Conservation (phyloP, 1,140 invertebrate genomes). For the Glossosoma conforme region DNA sequence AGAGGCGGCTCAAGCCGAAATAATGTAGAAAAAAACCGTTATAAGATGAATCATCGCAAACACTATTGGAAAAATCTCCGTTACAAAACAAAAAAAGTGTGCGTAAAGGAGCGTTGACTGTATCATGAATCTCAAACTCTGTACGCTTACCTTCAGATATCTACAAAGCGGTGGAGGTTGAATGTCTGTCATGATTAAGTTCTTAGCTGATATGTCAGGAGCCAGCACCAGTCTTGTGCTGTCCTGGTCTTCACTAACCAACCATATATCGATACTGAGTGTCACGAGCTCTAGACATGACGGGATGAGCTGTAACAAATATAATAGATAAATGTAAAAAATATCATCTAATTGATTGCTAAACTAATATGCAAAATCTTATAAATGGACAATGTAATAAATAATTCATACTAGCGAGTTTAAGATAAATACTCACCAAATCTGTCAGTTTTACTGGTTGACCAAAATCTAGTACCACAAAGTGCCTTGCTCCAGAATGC, state of each 20-base stretch:
- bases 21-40: too few relatives aligned
- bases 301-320: constrained; percentile 63
- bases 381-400: too few relatives aligned
- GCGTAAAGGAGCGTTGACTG: too few relatives aligned
- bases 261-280: constrained; percentile 86
- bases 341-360: not conserved
- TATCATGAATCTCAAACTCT: not conserved
- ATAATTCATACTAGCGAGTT: too few relatives aligned
- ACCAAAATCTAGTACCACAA: constrained; percentile 88
- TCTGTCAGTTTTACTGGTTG: constrained; percentile 81
- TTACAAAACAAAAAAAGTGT: too few relatives aligned
- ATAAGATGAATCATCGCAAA: too few relatives aligned
- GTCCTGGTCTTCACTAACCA: constrained; percentile 76
- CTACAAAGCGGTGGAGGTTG: constrained; percentile 83
- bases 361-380: not conserved
- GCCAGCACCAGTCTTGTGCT: constrained; percentile 78
- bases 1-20: too few relatives aligned
- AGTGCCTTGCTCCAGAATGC: constrained; percentile 82
- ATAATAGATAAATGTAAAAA: not conserved
- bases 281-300: constrained; percentile 81
- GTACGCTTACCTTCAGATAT: constrained; percentile 73
- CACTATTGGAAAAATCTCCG: too few relatives aligned
- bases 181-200: constrained; percentile 80
- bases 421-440: constrained; percentile 56
- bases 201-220: constrained; percentile 76